Base-by-base conservation (phyloP, 1,140 invertebrate genomes). In the Drosophila sp. region DNA sequence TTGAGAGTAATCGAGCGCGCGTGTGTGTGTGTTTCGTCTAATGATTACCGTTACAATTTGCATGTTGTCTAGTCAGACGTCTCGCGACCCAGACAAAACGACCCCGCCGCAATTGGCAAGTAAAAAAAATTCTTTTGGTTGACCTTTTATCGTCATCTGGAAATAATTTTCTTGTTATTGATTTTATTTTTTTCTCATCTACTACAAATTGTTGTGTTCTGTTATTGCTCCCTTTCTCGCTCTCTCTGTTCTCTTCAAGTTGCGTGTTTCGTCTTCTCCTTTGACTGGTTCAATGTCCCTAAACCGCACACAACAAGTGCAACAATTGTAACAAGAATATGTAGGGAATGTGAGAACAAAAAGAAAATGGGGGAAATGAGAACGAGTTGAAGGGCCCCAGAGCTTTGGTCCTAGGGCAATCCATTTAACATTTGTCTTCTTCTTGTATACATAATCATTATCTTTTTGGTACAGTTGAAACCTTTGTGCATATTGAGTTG, bases 31-130 rank as follows among this genome's bases (percentile, higher is more conserved):
- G 71, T 32, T 47, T 69, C 30, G 44, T 85, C 79, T 86, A 85
- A 86, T 86, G 78, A 86, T 85, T 85, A 85, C 82, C 82, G 82
- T 85, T 85, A 87, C 83, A 83, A 89, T 87, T 89, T 86, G 79
- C 83, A 79, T 79, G 79, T 75, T 76, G 83, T 83, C 83, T 89
- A 86, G 83, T 83, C 84, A 71, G 76, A 83, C 80, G 82, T 85
- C 82, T 85, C 83, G 83, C 83, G 83, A 87, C 83, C 83, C 84
- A 87, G 83, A 87, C 83, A 80, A 64, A 63, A 70, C 83, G 83
- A 83, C 83, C 79, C 83, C 83, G 76, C 82, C 81, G 79, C 83
- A 87, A 87, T 83, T 76, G 84, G 76, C 58, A 56, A 76, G 68
- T 58, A 77, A 75, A 29, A 54, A 58, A 58, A 23, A 41, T 68